Conservation (phyloP, 2,113 vertebrate genomes). For the Panthera tigris region DNA sequence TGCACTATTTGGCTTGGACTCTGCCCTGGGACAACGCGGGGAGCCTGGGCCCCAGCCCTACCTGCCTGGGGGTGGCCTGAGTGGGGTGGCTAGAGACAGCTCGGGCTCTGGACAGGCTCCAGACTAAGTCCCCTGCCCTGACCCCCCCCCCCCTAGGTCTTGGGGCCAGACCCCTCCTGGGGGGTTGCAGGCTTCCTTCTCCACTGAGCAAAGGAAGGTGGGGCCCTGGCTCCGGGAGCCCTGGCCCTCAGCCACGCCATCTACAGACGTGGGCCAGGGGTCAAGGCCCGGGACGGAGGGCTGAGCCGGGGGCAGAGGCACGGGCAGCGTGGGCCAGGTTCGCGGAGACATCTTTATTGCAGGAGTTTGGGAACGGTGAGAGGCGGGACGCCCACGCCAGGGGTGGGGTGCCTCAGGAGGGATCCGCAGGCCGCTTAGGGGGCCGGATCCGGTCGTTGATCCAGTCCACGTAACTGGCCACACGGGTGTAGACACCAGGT, state of each 20-base stretch:
- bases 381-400: accelerated
- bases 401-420: conserved; percentile 9
- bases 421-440: not conserved
- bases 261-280: not conserved
- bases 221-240: not conserved
- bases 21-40: not conserved
- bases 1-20: too few relatives aligned
- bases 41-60: too few relatives aligned
- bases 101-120: not conserved
- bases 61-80: not conserved
- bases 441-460: conserved; percentile 88
- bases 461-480: conserved; percentile 92
- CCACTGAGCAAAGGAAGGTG: not conserved
- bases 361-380: accelerated
- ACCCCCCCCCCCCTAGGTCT: not conserved
- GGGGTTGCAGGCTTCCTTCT: not conserved
- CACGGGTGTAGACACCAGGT: conserved; percentile 94
- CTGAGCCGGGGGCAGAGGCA: not conserved
- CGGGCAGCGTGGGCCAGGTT: accelerated
- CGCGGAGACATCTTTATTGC: conserved; percentile 37
- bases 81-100: not conserved
- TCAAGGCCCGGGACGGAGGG: not conserved
- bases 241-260: not conserved
- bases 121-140: not conserved
- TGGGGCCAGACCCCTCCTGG: too few relatives aligned